phyloP scores from a whole-genome alignment of 2,113 vertebrate species.

The Percina caprodes region DNA sequence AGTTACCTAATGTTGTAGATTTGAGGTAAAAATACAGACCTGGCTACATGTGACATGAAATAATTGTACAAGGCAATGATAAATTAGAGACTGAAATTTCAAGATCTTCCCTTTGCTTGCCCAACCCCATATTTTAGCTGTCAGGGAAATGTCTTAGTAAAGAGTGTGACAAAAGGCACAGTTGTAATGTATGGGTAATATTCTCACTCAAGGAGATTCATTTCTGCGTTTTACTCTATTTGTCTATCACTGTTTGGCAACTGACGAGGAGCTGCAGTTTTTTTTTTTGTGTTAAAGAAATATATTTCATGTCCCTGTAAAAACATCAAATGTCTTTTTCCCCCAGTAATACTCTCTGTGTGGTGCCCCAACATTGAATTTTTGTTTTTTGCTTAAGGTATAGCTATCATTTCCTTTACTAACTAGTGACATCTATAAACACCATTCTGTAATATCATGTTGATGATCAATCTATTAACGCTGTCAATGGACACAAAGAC shows the following conservation, averaged over 20 bases:
- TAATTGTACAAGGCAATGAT: background rate
- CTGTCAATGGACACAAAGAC: conserved; percentile 10
- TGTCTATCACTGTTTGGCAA: background rate
- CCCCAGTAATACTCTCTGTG: background rate
- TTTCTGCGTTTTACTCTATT: background rate
- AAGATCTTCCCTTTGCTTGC: background rate
- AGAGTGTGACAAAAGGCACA: background rate
- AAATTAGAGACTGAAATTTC: background rate
- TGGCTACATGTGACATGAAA: too few relatives aligned
- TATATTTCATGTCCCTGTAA: background rate
- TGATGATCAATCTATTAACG: conserved; percentile 16
- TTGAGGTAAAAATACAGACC: background rate
- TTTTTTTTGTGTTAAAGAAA: background rate
- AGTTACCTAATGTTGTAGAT: too few relatives aligned
- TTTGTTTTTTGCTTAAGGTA: background rate
- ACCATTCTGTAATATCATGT: conserved; percentile 22
- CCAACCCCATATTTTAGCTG: background rate
- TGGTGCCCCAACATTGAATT: background rate
- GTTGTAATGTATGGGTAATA: background rate
- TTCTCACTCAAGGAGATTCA: background rate
- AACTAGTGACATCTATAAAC: conserved; percentile 11
- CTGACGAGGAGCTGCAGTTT: background rate
- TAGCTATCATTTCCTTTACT: conserved; percentile 30
- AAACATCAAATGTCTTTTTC: background rate
- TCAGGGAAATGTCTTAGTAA: background rate